Evolutionary conservation across 2,113 vertebrate species (phyloP), one percentile per base, ranked within the genome.

Genomic region (Podocnemis expansa): DNA sequence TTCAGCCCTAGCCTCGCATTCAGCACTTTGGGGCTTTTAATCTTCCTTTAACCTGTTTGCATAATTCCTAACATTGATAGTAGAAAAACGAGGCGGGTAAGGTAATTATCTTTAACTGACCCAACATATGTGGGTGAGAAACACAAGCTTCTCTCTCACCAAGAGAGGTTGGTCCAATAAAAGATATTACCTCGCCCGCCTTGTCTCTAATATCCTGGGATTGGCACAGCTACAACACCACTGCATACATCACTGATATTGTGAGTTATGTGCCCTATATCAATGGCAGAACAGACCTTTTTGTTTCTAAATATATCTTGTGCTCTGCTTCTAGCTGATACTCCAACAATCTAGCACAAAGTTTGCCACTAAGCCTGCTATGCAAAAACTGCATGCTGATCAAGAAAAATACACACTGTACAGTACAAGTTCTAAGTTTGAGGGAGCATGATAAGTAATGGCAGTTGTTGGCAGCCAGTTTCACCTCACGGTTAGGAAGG

Each of bases 341-440:
- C 43, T 55, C 29, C n/a, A 29, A 22, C 38, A 87, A 55, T 70
- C n/a, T 82, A 38, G 79, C 80, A 82, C 54, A 63, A 14, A 10
- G 12, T 83, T 63, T 91, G 84, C 86, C 85, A 87, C 45, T 31
- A 58, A 78, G 70, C 19, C 45, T 91, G 89, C 38, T 63, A 55
- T 29, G 47, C 47, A 78, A 54, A 86, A 60, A 29, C 25, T 60
- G 47, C 76, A 43, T 85, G 55, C 87, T 91, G 78, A 85, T 82
- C 60, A 47, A 87, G 38, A 67, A 87, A 58, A 63, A 94, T 78
- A 92, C 78, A 89, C 31, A 75, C 70, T 91, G 88, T 91, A 80
- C 90, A 41, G 73, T 88, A 80, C 82, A 79, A 75, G 60, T 58
- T 38, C 22, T 55, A 54, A 82, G 49, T 85, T 84, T 87, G 8